Evolutionary conservation across 1,140 invertebrate species (phyloP), one percentile per base, ranked within the genome.

Genomic region (Eupristina koningsbergeri): DNA sequence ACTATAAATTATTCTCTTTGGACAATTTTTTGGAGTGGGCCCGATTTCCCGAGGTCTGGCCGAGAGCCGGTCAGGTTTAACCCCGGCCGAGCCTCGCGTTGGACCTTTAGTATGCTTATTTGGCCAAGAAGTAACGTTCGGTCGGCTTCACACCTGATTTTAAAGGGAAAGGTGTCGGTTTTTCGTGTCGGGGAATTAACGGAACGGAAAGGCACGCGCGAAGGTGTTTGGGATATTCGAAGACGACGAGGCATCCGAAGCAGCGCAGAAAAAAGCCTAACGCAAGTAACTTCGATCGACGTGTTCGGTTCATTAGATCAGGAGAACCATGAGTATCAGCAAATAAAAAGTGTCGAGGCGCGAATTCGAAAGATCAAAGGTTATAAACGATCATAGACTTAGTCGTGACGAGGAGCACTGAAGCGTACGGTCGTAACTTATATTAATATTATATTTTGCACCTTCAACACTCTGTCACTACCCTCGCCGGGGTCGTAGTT

Each of bases 401-500:
- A 90, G 89, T 89, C 86, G 88, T 86, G 78, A 77, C 39, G 80
- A 88, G 84, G 87, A 91, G 90, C 89, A 91, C 89, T 89, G 88
- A 88, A 84, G 86, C 31, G 63, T 89, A 91, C 87, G 86, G 90
- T 90, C 84, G 87, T 92, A 91, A 89, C 86, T 90, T 89, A 22
- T 9, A 92, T 86, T 45, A 45, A 45, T 11, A 45, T 45, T 89
- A 89, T 91, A 91, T 90, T 91, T 91, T 91, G 90, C 90, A 91
- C 90, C 86, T 89, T 89, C 87, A 87, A 86, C 86, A 87, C 87
- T 89, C 86, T 88, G 86, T 88, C 89, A 85, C 75, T 83, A 83
- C 83, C 85, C 81, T 79, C 82, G 50, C 53, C 47, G 45, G 81
- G 64, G 64, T 80, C 50, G 67, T 71, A 78, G 50, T 61, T 77